Base-by-base conservation (phyloP, 2,113 vertebrate genomes). In the Chionodraco myersi region DNA sequence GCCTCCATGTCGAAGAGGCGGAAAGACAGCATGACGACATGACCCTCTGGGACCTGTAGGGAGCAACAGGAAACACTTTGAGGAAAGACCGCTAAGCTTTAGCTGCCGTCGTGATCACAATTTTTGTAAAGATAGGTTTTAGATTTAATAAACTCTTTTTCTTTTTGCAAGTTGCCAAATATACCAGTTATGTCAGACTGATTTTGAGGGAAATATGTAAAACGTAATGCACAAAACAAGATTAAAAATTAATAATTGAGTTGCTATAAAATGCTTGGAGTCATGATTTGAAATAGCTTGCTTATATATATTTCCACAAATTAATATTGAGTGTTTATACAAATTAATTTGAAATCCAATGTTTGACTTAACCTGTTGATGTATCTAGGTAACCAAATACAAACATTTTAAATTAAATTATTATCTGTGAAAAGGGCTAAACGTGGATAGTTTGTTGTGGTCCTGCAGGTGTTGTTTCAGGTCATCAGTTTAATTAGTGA, bases 1-100 rank as follows among this genome's bases (percentile, higher is more conserved):
- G 95, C 93, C 87, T 98, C 97, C 91, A 98, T 74, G 93, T 97
- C 97, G 2, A 97, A 96, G 71, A 97, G 92, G 59, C 97, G 95
- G 91, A 98, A 97, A 51, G 96, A 96, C 12, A 98, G 90, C 92
- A 96, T 96, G 75, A 97, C 96, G 77, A 96, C 95, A 15, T 97
- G 96, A 23, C 94, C 94, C 62, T 96, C 95, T 0, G 97, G 96
- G 14, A 97, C 97, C 97, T 98, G 91, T 49, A 26, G 52, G 45
- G 47, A 57, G 36, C 1, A 48, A 67, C 56, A 30, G 10, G 66
- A 21, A 14, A 63, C 3, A 63, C 36, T 44, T n/a, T 30, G 30
- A 30, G 30, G 30, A 30, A 30, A 30, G 30, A 30, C 30, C 30
- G 30, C 30, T 30, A 30, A 30, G 30, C 30, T 30, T 30, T 30